Conservation (phyloP, 2,113 vertebrate species). For the Urocynchramus pylzowi region DNA sequence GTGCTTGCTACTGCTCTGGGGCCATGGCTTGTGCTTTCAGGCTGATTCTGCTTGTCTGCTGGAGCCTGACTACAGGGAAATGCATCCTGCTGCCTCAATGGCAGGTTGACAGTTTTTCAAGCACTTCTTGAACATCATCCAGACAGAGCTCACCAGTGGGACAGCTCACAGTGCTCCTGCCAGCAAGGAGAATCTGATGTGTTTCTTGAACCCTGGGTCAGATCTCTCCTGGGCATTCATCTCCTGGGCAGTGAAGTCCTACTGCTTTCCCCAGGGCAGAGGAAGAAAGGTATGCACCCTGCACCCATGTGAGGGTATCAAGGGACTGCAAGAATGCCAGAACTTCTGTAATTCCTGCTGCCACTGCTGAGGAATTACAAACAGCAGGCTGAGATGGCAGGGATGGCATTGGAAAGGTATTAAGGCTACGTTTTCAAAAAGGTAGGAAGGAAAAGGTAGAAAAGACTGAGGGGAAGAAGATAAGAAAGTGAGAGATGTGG, state of each 20-base stretch:
- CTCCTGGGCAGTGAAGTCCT: not conserved
- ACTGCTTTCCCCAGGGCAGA: not conserved
- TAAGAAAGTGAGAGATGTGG: not conserved
- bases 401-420: not conserved
- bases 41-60: not conserved
- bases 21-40: not conserved
- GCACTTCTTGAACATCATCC: not conserved
- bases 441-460: not conserved
- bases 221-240: not conserved
- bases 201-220: not conserved
- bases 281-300: not conserved
- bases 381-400: not conserved
- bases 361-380: fast-evolving
- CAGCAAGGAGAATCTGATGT: fast-evolving
- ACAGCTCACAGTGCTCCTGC: not conserved
- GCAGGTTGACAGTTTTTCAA: not conserved
- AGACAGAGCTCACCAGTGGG: not conserved
- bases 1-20: not conserved
- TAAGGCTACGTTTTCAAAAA: not conserved
- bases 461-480: not conserved
- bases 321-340: not conserved
- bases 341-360: not conserved
- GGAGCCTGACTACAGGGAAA: not conserved
- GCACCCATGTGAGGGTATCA: not conserved
- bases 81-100: not conserved